Conservation (phyloP, 1,140 invertebrate species). For the Rhyzopertha dominica region DNA sequence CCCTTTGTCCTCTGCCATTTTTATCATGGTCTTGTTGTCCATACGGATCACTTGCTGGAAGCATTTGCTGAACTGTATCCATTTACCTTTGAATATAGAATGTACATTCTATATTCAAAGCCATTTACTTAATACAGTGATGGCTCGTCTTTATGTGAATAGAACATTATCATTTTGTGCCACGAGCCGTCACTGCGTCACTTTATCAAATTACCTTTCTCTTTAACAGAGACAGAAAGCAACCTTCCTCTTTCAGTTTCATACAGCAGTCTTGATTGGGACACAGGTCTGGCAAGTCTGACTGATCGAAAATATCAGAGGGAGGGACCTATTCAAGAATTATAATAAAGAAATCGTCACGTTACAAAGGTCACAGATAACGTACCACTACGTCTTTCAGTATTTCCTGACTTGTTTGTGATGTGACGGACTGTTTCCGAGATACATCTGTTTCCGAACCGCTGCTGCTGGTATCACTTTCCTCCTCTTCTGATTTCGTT, state of each 20-base stretch:
- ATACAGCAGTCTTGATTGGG: constrained; percentile 49
- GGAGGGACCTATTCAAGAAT: constrained; percentile 66
- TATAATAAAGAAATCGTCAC: too few species aligned
- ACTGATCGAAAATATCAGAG: constrained; percentile 65
- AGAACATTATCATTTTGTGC: not conserved
- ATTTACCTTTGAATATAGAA: too few species aligned
- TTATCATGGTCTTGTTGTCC: constrained; percentile 74
- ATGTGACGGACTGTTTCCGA: too few species aligned
- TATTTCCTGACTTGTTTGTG: constrained; percentile 9
- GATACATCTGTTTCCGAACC: too few species aligned
- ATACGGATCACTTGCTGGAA: constrained; percentile 61
- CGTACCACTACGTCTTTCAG: constrained; percentile 20
- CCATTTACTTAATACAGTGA: too few species aligned
- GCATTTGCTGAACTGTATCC: too few species aligned
- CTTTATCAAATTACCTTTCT: constrained; percentile 50
- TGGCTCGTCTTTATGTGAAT: constrained; percentile 17
- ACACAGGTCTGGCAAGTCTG: constrained; percentile 53
- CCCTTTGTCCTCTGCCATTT: constrained; percentile 69
- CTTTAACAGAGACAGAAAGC: constrained; percentile 65
- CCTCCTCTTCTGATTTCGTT: constrained; percentile 3
- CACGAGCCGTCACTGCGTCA: not conserved
- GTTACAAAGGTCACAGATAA: too few species aligned
- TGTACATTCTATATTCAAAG: too few species aligned
- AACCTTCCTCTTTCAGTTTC: constrained; percentile 53
- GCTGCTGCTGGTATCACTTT: too few species aligned